These are phyloP conservation scores for Recurvirostra avosetta DNA, from an alignment of 2,113 vertebrate species.

Conservation along the genomic window DNA sequence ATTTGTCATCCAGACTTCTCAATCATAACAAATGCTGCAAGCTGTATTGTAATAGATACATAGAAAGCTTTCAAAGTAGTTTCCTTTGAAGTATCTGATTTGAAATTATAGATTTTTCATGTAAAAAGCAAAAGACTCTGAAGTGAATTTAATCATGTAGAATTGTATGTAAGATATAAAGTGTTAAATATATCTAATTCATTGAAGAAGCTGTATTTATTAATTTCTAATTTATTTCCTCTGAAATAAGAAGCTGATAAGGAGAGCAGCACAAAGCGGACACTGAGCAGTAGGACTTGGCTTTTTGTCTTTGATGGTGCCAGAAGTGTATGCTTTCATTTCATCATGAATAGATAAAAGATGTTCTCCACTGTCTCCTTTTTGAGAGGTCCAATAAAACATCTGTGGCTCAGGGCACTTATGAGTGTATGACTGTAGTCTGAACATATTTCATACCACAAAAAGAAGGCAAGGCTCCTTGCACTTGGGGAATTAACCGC, in stretches of 20 bases:
- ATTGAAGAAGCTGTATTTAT: neutral
- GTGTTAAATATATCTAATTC: neutral
- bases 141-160: neutral
- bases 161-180: neutral
- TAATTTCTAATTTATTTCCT: neutral
- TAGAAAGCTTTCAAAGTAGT: neutral
- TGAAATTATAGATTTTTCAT: neutral
- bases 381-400: neutral
- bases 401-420: neutral
- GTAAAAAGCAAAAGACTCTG: neutral
- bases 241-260: neutral
- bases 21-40: neutral
- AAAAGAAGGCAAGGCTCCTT: neutral
- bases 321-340: neutral
- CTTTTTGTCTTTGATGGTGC: neutral
- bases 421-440: neutral
- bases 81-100: neutral
- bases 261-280: neutral
- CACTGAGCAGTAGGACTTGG: neutral
- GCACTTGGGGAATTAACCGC: neutral
- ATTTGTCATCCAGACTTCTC: neutral
- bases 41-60: neutral
- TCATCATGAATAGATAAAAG: neutral
- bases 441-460: neutral
- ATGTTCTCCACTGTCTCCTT: neutral